phyloP scores from a whole-genome alignment of 1,140 invertebrate genomes.

The Drosophila bocqueti region DNA sequence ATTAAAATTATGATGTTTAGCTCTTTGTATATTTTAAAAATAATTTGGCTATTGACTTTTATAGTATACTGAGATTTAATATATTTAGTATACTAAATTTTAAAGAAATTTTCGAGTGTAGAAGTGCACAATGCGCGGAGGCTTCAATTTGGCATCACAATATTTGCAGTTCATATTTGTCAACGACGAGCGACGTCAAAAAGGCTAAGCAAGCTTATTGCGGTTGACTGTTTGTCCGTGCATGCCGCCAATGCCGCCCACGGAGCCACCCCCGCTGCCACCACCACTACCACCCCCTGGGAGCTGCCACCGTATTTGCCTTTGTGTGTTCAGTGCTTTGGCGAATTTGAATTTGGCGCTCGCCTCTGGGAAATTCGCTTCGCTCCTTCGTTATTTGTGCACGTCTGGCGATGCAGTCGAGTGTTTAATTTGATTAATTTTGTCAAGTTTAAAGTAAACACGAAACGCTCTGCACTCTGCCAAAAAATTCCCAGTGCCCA shows the following conservation, averaged over 20 bases:
- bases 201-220: slow-evolving; percentile 82
- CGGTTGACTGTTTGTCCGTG: slow-evolving; percentile 69
- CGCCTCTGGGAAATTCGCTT: slow-evolving; percentile 47
- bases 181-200: slow-evolving; percentile 67
- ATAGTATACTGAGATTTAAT: not conserved
- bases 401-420: slow-evolving; percentile 81
- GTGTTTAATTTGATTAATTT: slow-evolving; percentile 84
- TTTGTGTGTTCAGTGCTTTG: slow-evolving; percentile 44
- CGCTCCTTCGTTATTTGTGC: slow-evolving; percentile 75
- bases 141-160: slow-evolving; percentile 75
- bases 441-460: slow-evolving; percentile 82
- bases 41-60: not conserved
- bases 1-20: too few relatives aligned
- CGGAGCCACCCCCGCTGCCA: not conserved
- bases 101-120: not conserved
- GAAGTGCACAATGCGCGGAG: slow-evolving; percentile 30
- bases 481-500: slow-evolving; percentile 52
- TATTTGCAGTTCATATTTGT: slow-evolving; percentile 82
- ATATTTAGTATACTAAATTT: too few relatives aligned
- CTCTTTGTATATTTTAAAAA: not conserved
- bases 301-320: slow-evolving; percentile 13
- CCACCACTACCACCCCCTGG: not conserved
- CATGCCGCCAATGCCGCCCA: slow-evolving; percentile 12
- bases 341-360: slow-evolving; percentile 72
- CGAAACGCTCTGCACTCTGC: slow-evolving; percentile 69